Evolutionary conservation across 1,140 invertebrate genomes (phyloP), one percentile per base, ranked within the genome.

Genomic region (Heterodera carotae): DNA sequence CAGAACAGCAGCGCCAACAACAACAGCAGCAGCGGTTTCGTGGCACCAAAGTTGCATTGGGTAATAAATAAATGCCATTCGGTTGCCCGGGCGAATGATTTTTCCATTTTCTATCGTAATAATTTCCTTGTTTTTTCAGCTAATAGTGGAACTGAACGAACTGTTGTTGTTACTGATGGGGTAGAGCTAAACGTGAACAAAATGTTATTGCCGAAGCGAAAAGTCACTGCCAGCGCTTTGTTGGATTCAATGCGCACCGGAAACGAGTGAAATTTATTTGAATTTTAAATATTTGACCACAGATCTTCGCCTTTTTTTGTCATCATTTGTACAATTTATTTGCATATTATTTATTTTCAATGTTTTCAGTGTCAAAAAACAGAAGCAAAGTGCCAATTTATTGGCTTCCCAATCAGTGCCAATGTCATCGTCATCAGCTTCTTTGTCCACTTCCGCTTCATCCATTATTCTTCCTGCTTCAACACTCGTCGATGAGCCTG

Each of bases 1-100:
- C 36, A 22, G 71, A 74, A 31, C 27, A 56, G 36, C 56, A 73
- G 62, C 62, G 62, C 1, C 27, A 66, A 66, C 27, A 34, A 2
- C 62, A 18, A 10, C 62, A 66, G 22, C 62, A 66, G 18, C 48
- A 53, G 48, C 1, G 48, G n/a, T n/a, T n/a, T n/a, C n/a, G n/a
- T n/a, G n/a, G n/a, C n/a, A n/a, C n/a, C n/a, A n/a, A n/a, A n/a
- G n/a, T n/a, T n/a, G n/a, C n/a, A n/a, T n/a, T n/a, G n/a, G n/a
- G n/a, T n/a, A n/a, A n/a, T n/a, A n/a, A n/a, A n/a, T n/a, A n/a
- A n/a, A n/a, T n/a, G n/a, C n/a, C n/a, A n/a, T n/a, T n/a, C n/a
- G n/a, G n/a, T n/a, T n/a, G n/a, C n/a, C n/a, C n/a, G n/a, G n/a
- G n/a, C n/a, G n/a, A n/a, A n/a, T n/a, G n/a, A n/a, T n/a, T n/a